These are phyloP conservation scores for Hyalella azteca DNA, from an alignment of 2,888 invertebrate genomes.

Conservation along the genomic window DNA sequence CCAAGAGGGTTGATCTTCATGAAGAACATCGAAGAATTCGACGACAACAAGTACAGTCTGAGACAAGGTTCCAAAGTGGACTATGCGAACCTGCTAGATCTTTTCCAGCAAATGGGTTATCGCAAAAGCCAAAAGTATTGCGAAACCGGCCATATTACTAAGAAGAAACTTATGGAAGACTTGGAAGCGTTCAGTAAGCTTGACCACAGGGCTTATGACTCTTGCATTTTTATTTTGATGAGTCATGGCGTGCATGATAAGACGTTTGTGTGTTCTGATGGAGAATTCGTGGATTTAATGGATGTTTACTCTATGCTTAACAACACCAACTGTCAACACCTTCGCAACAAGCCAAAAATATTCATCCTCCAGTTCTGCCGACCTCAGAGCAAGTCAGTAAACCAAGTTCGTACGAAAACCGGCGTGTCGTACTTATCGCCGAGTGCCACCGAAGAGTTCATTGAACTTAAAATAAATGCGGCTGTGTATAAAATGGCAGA, in stretches of 20 bases:
- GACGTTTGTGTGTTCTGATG: constrained; percentile 51
- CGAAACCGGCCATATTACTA: constrained; percentile 43
- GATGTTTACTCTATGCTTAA: constrained; percentile 49
- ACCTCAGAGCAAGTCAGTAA: background rate
- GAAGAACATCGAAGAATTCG: constrained; percentile 49
- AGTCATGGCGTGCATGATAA: constrained; percentile 52
- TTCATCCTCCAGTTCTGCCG: constrained; percentile 56
- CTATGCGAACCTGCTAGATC: constrained; percentile 44
- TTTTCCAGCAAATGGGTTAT: constrained; percentile 54
- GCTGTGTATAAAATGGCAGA: background rate
- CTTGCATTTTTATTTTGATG: constrained; percentile 54
- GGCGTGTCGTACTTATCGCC: no score
- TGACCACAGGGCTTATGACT: constrained; percentile 43
- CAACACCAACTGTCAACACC: constrained; percentile 45
- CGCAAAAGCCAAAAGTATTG: constrained; percentile 41
- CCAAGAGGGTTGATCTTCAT: constrained; percentile 53
- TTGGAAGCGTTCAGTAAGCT: constrained; percentile 41
- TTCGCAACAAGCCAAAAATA: constrained; percentile 52
- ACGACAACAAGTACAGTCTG: constrained; percentile 22
- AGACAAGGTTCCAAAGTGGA: constrained; percentile 46
- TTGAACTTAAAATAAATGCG: background rate
- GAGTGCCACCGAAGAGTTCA: background rate
- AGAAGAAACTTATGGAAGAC: constrained; percentile 34
- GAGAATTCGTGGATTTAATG: constrained; percentile 46
- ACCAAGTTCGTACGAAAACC: no score